Evolutionary conservation across 2,888 invertebrate species (phyloP).

Genomic region (Volucella inanis): DNA sequence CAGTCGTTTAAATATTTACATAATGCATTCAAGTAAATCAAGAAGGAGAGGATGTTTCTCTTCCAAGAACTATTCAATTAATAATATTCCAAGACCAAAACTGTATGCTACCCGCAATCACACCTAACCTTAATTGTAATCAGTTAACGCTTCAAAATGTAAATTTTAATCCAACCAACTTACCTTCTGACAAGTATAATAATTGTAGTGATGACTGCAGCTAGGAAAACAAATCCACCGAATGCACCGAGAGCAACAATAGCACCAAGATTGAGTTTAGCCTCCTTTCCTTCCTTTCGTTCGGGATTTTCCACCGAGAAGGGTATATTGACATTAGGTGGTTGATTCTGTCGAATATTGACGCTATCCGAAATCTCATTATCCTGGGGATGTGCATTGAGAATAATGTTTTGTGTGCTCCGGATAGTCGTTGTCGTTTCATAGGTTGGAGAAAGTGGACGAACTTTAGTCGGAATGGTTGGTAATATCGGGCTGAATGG

Average conservation of each 20-base stretch:
- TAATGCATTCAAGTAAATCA: no score
- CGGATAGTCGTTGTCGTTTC: conserved; percentile 78
- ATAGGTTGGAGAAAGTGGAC: conserved; percentile 72
- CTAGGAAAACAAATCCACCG: conserved; percentile 94
- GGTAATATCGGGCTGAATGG: conserved; percentile 48
- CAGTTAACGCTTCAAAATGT: neutral
- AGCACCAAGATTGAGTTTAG: conserved; percentile 92
- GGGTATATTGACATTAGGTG: conserved; percentile 87
- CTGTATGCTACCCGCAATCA: conserved; percentile 33
- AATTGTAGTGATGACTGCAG: conserved; percentile 94
- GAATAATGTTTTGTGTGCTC: conserved; percentile 84
- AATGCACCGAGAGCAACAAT: conserved; percentile 95
- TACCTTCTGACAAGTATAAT: conserved; percentile 95
- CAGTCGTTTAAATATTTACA: no score
- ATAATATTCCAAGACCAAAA: neutral
- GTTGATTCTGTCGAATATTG: conserved; percentile 85
- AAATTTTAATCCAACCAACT: conserved; percentile 63
- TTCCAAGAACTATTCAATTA: no score
- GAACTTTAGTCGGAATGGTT: conserved; percentile 78
- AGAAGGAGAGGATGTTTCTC: no score
- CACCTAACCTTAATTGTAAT: neutral
- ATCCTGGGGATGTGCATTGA: conserved; percentile 90
- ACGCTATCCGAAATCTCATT: conserved; percentile 87
- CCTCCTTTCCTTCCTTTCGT: conserved; percentile 84
- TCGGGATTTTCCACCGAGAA: conserved; percentile 85